These are phyloP conservation scores for Copsychus sechellarum DNA, from an alignment of 2,113 vertebrate genomes.

Conservation along the genomic window DNA sequence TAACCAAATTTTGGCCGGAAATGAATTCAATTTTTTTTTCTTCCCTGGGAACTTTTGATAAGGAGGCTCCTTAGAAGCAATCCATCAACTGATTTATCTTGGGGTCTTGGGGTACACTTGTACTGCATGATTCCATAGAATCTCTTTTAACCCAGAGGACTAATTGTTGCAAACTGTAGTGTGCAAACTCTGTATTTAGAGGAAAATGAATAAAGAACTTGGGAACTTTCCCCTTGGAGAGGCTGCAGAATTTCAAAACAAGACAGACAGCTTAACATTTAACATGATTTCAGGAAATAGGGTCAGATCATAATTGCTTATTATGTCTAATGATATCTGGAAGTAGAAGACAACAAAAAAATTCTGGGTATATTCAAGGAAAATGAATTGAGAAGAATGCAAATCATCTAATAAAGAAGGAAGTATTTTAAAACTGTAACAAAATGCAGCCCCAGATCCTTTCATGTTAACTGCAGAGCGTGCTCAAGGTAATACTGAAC, in stretches of 20 bases:
- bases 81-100: background rate
- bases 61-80: background rate
- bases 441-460: background rate
- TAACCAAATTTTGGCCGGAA: background rate
- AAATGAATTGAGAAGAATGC: background rate
- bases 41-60: background rate
- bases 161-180: background rate
- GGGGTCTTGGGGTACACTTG: background rate
- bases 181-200: background rate
- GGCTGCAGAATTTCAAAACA: background rate
- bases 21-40: background rate
- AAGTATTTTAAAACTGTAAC: background rate
- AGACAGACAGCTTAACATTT: background rate
- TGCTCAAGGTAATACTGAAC: background rate
- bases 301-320: background rate
- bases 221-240: background rate
- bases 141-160: background rate
- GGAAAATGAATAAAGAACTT: background rate
- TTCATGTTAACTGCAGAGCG: background rate
- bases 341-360: background rate
- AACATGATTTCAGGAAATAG: background rate
- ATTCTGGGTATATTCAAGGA: background rate
- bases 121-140: background rate
- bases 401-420: background rate
- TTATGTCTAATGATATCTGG: background rate